These are phyloP conservation scores for Monodelphis domestica DNA, from an alignment of 2,797 vertebrate species.

Conservation along the genomic window DNA sequence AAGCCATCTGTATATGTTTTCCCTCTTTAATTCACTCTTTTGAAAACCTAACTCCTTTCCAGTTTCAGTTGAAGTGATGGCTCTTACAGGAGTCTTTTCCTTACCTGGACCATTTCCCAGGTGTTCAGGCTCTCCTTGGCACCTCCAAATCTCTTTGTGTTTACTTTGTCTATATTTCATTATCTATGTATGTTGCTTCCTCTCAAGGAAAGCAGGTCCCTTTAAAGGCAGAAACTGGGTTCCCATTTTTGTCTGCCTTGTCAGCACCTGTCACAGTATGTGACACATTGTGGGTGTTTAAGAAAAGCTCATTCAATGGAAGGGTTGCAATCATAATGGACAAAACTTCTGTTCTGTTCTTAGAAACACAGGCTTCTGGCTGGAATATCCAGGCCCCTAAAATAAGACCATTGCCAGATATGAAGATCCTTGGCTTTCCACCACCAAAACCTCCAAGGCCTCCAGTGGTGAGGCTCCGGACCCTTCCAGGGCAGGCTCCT, in stretches of 20 bases:
- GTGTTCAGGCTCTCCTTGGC: not conserved
- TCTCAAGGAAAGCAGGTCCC: slow-evolving; percentile 24
- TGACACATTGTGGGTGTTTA: not conserved
- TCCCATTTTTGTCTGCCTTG: not conserved
- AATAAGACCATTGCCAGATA: slow-evolving; percentile 82
- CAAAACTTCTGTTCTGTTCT: not conserved
- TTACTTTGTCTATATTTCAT: not conserved
- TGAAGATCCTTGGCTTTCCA: slow-evolving; percentile 77
- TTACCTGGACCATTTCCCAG: not conserved
- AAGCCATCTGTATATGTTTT: no score
- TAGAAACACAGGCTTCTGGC: slow-evolving; percentile 52
- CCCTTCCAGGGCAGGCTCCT: not conserved
- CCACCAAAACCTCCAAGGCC: slow-evolving; percentile 86
- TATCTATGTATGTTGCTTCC: not conserved
- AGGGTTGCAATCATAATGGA: not conserved
- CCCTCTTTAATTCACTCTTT: not conserved
- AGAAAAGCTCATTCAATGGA: not conserved
- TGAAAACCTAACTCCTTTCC: not conserved
- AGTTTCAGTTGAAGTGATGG: not conserved
- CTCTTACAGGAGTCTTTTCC: not conserved
- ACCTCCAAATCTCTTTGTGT: not conserved
- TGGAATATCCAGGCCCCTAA: slow-evolving; percentile 61
- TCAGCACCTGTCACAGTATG: not conserved
- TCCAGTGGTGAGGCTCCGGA: slow-evolving; percentile 70
- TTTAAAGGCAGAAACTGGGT: not conserved